Conservation (phyloP, 2,113 vertebrate species). For the Ifrita kowaldi region DNA sequence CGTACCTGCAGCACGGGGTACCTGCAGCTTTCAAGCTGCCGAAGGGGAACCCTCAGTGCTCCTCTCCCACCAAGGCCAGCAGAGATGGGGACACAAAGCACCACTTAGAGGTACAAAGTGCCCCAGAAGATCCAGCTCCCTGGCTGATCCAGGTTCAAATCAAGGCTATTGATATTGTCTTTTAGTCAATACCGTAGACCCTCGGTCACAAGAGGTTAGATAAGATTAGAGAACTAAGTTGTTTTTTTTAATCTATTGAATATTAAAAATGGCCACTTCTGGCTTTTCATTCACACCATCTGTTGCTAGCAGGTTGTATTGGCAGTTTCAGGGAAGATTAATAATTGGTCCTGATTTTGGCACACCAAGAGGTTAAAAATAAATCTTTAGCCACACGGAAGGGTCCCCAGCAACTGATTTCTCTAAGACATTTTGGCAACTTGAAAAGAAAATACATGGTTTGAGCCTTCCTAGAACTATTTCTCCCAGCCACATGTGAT, state of each 20-base stretch:
- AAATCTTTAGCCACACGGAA: not conserved
- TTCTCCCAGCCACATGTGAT: slow-evolving; percentile 41
- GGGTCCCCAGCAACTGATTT: slow-evolving; percentile 15
- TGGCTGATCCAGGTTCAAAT: not conserved
- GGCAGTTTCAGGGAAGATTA: slow-evolving; percentile 50
- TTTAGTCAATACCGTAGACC: slow-evolving; percentile 31
- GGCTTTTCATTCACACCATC: slow-evolving; percentile 56
- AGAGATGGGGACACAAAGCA: not conserved
- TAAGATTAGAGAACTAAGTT: slow-evolving; percentile 50
- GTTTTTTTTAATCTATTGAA: slow-evolving; percentile 53
- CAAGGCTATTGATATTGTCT: slow-evolving; percentile 31
- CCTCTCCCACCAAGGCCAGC: not conserved
- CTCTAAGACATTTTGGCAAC: slow-evolving; percentile 15
- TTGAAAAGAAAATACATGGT: slow-evolving; percentile 8
- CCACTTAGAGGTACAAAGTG: not conserved
- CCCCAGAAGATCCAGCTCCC: not conserved
- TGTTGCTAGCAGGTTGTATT: slow-evolving; percentile 63
- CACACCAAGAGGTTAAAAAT: slow-evolving; percentile 32
- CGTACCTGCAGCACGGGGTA: not conserved
- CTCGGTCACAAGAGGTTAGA: slow-evolving; percentile 36
- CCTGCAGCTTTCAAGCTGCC: not conserved
- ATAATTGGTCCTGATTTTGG: slow-evolving; percentile 49
- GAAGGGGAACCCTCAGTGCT: not conserved
- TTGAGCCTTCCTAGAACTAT: slow-evolving; percentile 14
- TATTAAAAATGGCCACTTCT: slow-evolving; percentile 58